phyloP scores from a whole-genome alignment of 1,140 invertebrate species.

The Heliconius nattereri region DNA sequence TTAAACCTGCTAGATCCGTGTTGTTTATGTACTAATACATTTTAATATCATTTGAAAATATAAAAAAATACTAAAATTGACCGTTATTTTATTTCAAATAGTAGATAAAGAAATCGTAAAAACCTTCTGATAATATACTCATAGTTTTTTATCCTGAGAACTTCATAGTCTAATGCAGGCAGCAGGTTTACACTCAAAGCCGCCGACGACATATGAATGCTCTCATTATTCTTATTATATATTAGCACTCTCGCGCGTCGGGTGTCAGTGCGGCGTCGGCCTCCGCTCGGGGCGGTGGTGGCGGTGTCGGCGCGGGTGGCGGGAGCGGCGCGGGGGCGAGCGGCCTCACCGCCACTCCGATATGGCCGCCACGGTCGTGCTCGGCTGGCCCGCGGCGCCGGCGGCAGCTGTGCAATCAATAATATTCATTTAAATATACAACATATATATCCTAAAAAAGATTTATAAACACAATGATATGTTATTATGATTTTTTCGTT shows the following conservation, averaged over 20 bases:
- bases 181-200: too few species aligned
- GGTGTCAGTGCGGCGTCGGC: background rate
- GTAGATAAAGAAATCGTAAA: too few species aligned
- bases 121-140: too few species aligned
- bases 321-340: conserved; percentile 16
- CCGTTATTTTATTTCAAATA: too few species aligned
- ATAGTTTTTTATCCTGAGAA: too few species aligned
- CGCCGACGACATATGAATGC: conserved; percentile 53
- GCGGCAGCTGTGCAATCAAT: conserved; percentile 43
- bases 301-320: background rate
- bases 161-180: too few species aligned
- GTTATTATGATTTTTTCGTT: background rate
- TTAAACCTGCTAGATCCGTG: too few species aligned
- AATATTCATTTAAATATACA: background rate
- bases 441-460: too few species aligned
- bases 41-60: too few species aligned
- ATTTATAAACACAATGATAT: background rate
- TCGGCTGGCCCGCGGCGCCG: conserved; percentile 57
- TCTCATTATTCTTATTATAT: conserved; percentile 48
- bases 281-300: conserved; percentile 11
- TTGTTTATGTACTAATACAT: too few species aligned
- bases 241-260: conserved; percentile 37
- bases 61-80: too few species aligned
- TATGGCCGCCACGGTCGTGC: conserved; percentile 65
- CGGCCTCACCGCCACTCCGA: conserved; percentile 69